Base-by-base conservation (phyloP, 2,797 vertebrate species). In the Scolopax rusticola region DNA sequence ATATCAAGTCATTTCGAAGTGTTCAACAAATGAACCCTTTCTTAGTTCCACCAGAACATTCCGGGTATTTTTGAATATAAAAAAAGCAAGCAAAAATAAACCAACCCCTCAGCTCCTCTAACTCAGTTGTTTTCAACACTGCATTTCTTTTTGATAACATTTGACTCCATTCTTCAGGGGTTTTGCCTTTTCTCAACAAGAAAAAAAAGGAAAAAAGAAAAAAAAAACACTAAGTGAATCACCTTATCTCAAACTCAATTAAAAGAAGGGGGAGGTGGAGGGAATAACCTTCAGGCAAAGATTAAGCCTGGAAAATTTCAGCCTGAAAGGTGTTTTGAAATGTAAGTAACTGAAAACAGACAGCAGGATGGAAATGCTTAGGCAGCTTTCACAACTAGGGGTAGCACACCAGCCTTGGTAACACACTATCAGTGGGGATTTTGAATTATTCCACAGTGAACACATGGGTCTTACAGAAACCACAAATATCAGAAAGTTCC, bases 251-350 rank as follows among this genome's bases (percentile, higher is more conserved):
- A 87, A 94, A 84, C 68, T 60, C 86, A 78, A 77, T 83, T 90
- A 92, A 82, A 89, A 84, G 79, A 87, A 78, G 80, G 86, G 70
- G 94, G 93, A 95, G 90, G 95, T 67, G 51, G 56, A 96, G 20
- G 40, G 71, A 69, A 93, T 61, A 95, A 95, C 90, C 94, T 95
- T 95, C 91, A 94, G 96, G 91, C 96, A 93, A 91, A 93, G 95
- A 95, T 94, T 97, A 97, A 95, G 95, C 74, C 91, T 92, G 86
- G 84, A 96, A 95, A 96, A 90, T 78, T 95, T 95, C 88, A 95
- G 86, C n/a, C 78, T 94, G 71, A 95, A 71, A 93, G 75, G 75
- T 89, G 78, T 94, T 95, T 94, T 90, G 83, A 96, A 95, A 95
- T 84, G 75, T 84, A 95, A 93, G 48, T 90, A 90, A 92, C 86